phyloP scores from a whole-genome alignment of 2,888 invertebrate genomes.

The Autographa gamma region DNA sequence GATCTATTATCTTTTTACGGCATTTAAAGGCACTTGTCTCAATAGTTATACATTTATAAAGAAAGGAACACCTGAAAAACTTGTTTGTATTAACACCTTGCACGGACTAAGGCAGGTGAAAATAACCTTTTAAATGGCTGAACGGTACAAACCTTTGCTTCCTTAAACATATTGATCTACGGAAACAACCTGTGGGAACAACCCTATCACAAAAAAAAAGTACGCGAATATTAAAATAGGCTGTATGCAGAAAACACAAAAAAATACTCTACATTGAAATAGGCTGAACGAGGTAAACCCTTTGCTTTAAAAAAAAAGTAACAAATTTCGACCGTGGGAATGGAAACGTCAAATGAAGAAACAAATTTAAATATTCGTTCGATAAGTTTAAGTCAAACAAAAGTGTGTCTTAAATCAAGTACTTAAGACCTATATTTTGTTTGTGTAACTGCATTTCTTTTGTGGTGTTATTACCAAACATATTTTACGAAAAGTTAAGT shows the following conservation, averaged over 20 bases:
- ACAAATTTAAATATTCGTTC: conserved; percentile 25
- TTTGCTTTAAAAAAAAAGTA: conserved; percentile 32
- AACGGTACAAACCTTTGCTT: conserved; percentile 1
- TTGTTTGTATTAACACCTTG: conserved; percentile 43
- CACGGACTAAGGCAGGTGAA: conserved; percentile 31
- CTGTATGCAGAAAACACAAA: conserved; percentile 17
- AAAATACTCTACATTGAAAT: conserved; percentile 22
- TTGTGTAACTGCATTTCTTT: conserved; percentile 29
- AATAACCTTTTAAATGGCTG: conserved; percentile 1
- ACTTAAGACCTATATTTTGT: conserved; percentile 32
- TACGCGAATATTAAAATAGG: conserved; percentile 21
- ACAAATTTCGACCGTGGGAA: conserved; percentile 60
- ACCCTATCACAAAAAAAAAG: not conserved
- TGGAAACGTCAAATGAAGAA: conserved; percentile 51
- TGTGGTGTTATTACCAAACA: conserved; percentile 32
- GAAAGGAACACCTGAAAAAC: conserved; percentile 49
- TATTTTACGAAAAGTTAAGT: conserved; percentile 17
- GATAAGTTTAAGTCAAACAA: conserved; percentile 9
- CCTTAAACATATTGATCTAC: conserved; percentile 1
- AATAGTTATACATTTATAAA: conserved; percentile 32
- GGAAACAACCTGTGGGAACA: no score
- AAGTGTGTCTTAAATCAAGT: conserved; percentile 36
- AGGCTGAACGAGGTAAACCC: conserved; percentile 22
- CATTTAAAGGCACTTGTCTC: conserved; percentile 42
- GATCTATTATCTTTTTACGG: not conserved